phyloP scores from a whole-genome alignment of 2,888 invertebrate genomes.

The Marasmarcha lunaedactyla region DNA sequence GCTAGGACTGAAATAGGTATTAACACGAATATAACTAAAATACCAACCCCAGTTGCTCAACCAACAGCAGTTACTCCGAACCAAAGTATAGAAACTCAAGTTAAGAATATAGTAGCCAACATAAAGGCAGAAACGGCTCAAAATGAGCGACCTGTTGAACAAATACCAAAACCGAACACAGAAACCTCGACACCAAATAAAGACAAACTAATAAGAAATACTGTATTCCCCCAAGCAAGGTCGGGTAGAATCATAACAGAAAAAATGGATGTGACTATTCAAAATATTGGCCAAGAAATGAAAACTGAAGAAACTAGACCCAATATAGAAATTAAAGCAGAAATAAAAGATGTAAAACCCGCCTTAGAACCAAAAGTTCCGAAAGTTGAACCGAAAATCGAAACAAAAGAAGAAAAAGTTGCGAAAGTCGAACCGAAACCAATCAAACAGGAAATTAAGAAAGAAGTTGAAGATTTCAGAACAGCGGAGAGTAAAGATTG shows the following conservation, averaged over 20 bases:
- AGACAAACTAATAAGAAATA: conserved; percentile 49
- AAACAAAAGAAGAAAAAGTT: not conserved
- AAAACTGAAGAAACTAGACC: not conserved
- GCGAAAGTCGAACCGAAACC: not conserved
- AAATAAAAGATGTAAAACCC: not conserved
- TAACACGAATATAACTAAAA: conserved; percentile 10
- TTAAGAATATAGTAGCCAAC: conserved; percentile 8
- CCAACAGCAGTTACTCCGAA: not conserved
- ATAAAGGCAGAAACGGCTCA: conserved; percentile 12
- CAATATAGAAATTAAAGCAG: not conserved
- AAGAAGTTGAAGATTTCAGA: conserved; percentile 7
- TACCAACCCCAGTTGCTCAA: not conserved
- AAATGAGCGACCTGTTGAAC: too few species aligned
- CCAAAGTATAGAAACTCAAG: conserved; percentile 7
- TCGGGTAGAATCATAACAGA: conserved; percentile 31
- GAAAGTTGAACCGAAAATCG: not conserved
- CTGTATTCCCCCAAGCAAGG: conserved; percentile 52
- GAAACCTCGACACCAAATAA: conserved; percentile 19
- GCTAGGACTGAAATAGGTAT: conserved; percentile 21
- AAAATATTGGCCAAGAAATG: not conserved
- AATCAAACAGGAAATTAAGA: conserved; percentile 10
- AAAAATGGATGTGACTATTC: conserved; percentile 2
- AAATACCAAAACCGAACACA: conserved; percentile 10
- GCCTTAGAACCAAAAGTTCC: not conserved
- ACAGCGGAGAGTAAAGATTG: conserved; percentile 9